These are phyloP conservation scores for Parauchenoglanis punctatus DNA, from an alignment of 2,797 vertebrate species.

Conservation along the genomic window DNA sequence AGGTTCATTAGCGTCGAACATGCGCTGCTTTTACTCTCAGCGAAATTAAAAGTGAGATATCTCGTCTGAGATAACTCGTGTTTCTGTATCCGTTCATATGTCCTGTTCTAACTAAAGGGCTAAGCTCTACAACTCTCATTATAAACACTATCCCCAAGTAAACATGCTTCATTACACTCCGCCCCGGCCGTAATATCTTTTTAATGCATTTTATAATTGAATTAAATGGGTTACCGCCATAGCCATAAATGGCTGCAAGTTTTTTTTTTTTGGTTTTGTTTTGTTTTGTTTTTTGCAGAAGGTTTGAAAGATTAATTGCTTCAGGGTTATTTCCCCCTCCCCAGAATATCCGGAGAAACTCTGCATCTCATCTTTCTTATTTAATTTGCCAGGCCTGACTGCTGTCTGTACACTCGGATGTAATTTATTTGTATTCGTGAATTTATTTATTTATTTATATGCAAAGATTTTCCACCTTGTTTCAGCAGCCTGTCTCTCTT, in stretches of 20 bases:
- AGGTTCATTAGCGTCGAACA: conserved; percentile 38
- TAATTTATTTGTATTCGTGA: conserved; percentile 58
- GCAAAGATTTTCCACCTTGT: conserved; percentile 48
- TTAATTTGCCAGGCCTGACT: conserved; percentile 56
- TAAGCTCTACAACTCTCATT: conserved; percentile 80
- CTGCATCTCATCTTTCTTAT: conserved; percentile 61
- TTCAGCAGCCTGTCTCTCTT: conserved; percentile 7
- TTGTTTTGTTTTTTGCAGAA: conserved; percentile 57
- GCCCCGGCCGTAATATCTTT: conserved; percentile 82
- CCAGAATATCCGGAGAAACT: conserved; percentile 60
- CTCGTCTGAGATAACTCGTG: conserved; percentile 44
- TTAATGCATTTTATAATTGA: conserved; percentile 87
- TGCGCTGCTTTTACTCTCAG: conserved; percentile 22
- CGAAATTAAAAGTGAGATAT: conserved; percentile 50
- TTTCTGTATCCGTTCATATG: conserved; percentile 55
- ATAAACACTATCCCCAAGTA: conserved; percentile 83
- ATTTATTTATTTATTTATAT: conserved; percentile 39
- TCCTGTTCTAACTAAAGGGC: conserved; percentile 67
- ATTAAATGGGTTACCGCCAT: conserved; percentile 81
- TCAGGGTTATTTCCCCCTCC: conserved; percentile 44
- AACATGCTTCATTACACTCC: conserved; percentile 85
- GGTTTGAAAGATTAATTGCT: conserved; percentile 63
- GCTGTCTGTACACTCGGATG: conserved; percentile 44
- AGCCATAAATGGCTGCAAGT: conserved; percentile 75
- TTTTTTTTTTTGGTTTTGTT: conserved; percentile 61